Base-by-base conservation (phyloP, 2,888 invertebrate species). In the Ophion slaviceki region DNA sequence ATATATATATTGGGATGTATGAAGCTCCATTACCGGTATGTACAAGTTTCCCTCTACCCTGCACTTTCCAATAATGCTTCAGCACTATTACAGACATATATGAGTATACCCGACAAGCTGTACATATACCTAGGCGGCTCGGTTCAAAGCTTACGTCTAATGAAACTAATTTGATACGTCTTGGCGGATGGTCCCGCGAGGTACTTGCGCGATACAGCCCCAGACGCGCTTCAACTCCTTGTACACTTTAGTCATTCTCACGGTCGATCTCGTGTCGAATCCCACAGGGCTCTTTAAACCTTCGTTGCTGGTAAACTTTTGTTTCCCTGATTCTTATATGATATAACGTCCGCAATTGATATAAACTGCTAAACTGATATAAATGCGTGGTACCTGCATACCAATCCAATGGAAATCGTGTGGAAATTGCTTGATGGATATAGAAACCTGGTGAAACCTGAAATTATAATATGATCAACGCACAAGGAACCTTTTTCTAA, bases 111-210 rank as follows among this genome's bases (percentile, higher is more conserved):
- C 5, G 7, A 47, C 47, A 20, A 32, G 32, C 14, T 62, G 32
- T 67, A 40, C 28, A 59, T 45, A 28, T 80, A 74, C 10, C 20
- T 28, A 40, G 64, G 40, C 67, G 53, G 62, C 72, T 80, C 68
- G 66, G 77, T 85, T 88, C 87, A 87, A 90, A 91, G 88, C 90
- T 90, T 89, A 88, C 86, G 62, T 76, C 88, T 92, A 92, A 92
- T 89, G 91, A 90, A 90, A 89, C 92, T 91, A 88, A 89, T 92
- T 91, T 88, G 88, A 89, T 89, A 89, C 89, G 89, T 86, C 86
- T 80, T 78, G 76, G 76, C 76, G 28, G 70, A 32, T 67, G 79
- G 74, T 85, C 80, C 79, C 82, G 4, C 24, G 24, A 67, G 83
- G 80, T 75, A 80, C 85, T 81, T 68, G 40, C 47, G 67, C 61